These are phyloP conservation scores for Pseudanteris insignis DNA, from an alignment of 2,888 invertebrate species.

Conservation along the genomic window DNA sequence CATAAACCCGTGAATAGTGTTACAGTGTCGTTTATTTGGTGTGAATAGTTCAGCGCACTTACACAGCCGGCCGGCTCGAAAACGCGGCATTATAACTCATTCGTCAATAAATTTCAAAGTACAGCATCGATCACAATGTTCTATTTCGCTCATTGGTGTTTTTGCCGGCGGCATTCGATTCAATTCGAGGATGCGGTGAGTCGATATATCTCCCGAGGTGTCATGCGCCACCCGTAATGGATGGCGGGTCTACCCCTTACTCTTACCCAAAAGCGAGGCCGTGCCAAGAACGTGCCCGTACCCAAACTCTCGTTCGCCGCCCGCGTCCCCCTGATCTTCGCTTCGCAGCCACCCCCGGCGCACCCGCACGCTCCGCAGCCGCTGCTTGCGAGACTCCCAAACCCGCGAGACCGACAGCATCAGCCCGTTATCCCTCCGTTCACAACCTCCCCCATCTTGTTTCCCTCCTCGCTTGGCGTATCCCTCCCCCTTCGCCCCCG, in stretches of 20 bases:
- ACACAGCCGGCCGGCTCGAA: too few relatives aligned
- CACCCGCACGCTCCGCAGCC: slow-evolving; percentile 46
- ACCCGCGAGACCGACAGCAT: slow-evolving; percentile 38
- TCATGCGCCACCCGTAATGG: slow-evolving; percentile 62
- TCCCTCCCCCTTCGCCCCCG: slow-evolving; percentile 38
- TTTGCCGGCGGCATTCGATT: slow-evolving; percentile 63
- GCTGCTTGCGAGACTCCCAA: slow-evolving; percentile 44
- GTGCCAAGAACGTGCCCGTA: slow-evolving; percentile 47
- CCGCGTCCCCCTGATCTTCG: slow-evolving; percentile 1
- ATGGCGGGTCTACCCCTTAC: slow-evolving; percentile 64
- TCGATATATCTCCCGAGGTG: slow-evolving; percentile 62
- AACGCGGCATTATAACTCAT: slow-evolving; percentile 55
- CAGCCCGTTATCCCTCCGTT: background rate
- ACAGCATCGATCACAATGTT: slow-evolving; percentile 65
- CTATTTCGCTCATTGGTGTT: slow-evolving; percentile 66
- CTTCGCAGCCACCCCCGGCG: slow-evolving; percentile 30
- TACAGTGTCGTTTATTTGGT: too few relatives aligned
- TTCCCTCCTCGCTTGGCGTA: slow-evolving; percentile 2
- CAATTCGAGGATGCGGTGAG: slow-evolving; percentile 66
- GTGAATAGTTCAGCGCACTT: too few relatives aligned
- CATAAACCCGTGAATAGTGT: too few relatives aligned
- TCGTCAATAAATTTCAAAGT: slow-evolving; percentile 62
- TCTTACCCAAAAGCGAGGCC: slow-evolving; percentile 61
- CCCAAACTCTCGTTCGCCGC: slow-evolving; percentile 21
- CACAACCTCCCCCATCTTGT: slow-evolving; percentile 2